Base-by-base conservation (phyloP, 2,113 vertebrate genomes). In the Paracanthobrama guichenoti region DNA sequence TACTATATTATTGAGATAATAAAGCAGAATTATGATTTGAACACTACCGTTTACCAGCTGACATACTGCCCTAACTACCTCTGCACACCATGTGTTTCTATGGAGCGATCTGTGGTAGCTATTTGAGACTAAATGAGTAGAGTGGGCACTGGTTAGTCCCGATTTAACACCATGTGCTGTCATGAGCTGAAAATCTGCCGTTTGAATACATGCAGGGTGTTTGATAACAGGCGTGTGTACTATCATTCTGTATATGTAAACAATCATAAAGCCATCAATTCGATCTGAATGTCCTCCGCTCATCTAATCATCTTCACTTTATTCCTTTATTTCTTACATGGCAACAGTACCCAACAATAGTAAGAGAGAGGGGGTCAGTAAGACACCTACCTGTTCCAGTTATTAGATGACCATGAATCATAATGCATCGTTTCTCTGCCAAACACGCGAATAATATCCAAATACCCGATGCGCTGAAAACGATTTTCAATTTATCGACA, bases 321-420 rank as follows among this genome's bases (percentile, higher is more conserved):
- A 39, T 39, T 79, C 8, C 24, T 50, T 60, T 80, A 66, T 50
- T 50, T 67, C 60, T 67, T 46, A 31, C 78, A 80, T 80, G 60
- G 42, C 44, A 80, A 50, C 76, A 42, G 44, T 13, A 64, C 2
- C 57, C 60, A 79, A 79, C 77, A 44, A 79, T 46, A 79, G 39
- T 46, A 79, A 18, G 42, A 80, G 4, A 48, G 44, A 67, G 10
- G 16, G 18, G 79, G 44, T 80, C 44, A 31, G 20, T 42, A 13
- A 76, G 42, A 62, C 50, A 72, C 85, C 53, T 86, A 86, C 85
- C 85, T 86, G 85, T 55, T 91, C 91, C 48, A 89, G 90, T 91
- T 59, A 28, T 71, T 50, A 67, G n/a, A 50, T 79, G 81, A 73
- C 75, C 46, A 76, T 67, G 75, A 50, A 72, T 76, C 35, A 59